phyloP scores from a whole-genome alignment of 92 coral and sea anemone species.

The Actinernus sp. region DNA sequence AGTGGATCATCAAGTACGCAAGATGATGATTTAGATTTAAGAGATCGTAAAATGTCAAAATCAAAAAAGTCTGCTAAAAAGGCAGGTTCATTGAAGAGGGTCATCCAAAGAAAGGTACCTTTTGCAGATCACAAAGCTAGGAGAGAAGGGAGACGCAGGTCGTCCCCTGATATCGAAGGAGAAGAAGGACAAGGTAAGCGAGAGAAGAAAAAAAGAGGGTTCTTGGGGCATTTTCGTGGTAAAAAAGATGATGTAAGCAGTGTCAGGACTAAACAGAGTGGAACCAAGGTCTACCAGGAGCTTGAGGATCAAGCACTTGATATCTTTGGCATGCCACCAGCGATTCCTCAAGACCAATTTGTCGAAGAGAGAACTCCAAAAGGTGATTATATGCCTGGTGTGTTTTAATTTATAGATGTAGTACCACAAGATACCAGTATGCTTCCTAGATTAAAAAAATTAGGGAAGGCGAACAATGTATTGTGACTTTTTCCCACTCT shows the following conservation, averaged over 20 bases:
- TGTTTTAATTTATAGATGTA: too few species aligned
- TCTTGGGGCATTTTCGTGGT: slow-evolving; percentile 21
- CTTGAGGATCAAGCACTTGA: slow-evolving; percentile 63
- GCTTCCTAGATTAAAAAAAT: too few species aligned
- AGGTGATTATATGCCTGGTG: too few species aligned
- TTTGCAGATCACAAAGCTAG: slow-evolving; percentile 7
- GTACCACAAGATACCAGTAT: too few species aligned
- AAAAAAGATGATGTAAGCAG: slow-evolving; percentile 10
- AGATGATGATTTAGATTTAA: slow-evolving; percentile 69
- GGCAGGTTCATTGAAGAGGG: slow-evolving; percentile 6
- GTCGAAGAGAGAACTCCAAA: slow-evolving; percentile 87
- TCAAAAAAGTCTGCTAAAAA: slow-evolving; percentile 19
- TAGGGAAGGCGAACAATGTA: too few species aligned
- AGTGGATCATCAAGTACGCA: slow-evolving; percentile 74
- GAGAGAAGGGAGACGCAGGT: slow-evolving; percentile 14
- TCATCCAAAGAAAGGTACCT: slow-evolving; percentile 7
- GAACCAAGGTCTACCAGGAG: slow-evolving; percentile 53
- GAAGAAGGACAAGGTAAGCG: background rate
- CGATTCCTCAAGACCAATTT: slow-evolving; percentile 59
- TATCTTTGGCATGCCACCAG: slow-evolving; percentile 42
- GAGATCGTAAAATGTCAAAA: slow-evolving; percentile 8
- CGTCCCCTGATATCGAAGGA: slow-evolving; percentile 15
- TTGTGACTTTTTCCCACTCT: too few species aligned
- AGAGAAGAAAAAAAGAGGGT: slow-evolving; percentile 40
- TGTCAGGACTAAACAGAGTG: slow-evolving; percentile 50